Base-by-base conservation (phyloP, 2,113 vertebrate genomes). In the Coptodon bakossiorum region DNA sequence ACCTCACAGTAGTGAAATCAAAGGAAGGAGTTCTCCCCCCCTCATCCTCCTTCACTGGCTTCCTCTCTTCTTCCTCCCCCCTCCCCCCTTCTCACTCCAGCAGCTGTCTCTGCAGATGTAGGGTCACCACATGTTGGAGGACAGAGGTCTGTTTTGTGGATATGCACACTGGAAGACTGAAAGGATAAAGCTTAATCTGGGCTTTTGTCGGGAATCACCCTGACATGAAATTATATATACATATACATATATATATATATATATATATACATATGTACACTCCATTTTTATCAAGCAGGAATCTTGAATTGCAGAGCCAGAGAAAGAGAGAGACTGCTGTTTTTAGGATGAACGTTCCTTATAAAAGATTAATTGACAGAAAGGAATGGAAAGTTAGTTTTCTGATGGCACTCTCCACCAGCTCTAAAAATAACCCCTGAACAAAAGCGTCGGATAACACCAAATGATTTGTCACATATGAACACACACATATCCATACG, bases 61-160 rank as follows among this genome's bases (percentile, higher is more conserved):
- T 91, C 84, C 89, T 82, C 81, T 85, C 85, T 73, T 89, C 61
- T 83, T 89, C 89, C 85, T 91, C 83, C 61, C 50, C 48, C 0
- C 1, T 7, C 7, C 83, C 86, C 57, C 29, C 5, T 56, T 61
- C 63, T 56, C 38, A 68, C 91, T 83, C 61, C 91, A 92, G 94
- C 95, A 95, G 95, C 95, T 96, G 95, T 93, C 85, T 90, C 82
- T 89, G 89, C 84, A 78, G 85, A 61, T 85, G 82, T 56, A 61
- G 80, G 90, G 86, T 92, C 90, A 84, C 90, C 94, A 95, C 94
- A 90, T 93, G 93, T 93, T 89, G 86, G 78, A 92, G 89, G 86
- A 93, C 91, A 94, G 91, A 94, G 90, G 34, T 31, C 54, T 71
- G 29, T 90, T 91, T 85, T 93, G 89, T 92, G 86, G 80, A 81